Evolutionary conservation across 2,888 invertebrate species (phyloP).

Genomic region (Piscicola geometra): DNA sequence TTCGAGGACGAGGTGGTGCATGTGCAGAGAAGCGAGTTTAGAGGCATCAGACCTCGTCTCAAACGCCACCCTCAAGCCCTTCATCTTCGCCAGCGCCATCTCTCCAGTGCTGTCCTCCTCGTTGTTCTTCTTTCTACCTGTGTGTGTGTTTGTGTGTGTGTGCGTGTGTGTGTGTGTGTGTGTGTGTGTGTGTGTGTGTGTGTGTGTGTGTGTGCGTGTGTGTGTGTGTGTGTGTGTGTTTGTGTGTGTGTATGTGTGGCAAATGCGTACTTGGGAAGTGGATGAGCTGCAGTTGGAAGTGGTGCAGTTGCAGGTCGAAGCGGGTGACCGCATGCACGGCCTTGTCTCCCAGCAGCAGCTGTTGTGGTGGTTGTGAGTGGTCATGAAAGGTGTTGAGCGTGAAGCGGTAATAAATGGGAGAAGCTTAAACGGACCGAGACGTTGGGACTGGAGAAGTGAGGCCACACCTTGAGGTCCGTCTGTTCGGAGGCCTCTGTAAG

Average conservation of each 20-base stretch:
- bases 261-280: too few relatives aligned
- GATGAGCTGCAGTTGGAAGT: not conserved
- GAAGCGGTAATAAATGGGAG: too few relatives aligned
- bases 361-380: too few relatives aligned
- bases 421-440: not conserved
- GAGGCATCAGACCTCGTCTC: slow-evolving; percentile 82
- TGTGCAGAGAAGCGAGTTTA: slow-evolving; percentile 85
- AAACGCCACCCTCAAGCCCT: slow-evolving; percentile 77
- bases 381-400: too few relatives aligned
- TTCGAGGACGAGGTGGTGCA: slow-evolving; percentile 77
- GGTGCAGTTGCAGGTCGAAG: not conserved
- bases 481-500: not conserved
- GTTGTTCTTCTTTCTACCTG: too few relatives aligned
- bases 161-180: not conserved
- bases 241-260: too few relatives aligned
- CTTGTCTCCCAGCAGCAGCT: not conserved
- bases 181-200: not conserved
- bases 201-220: not conserved
- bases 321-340: not conserved
- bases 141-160: not conserved
- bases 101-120: too few relatives aligned
- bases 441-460: too few relatives aligned
- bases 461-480: not conserved
- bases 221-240: not conserved
- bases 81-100: slow-evolving; percentile 83